Evolutionary conservation across 2,888 invertebrate genomes (phyloP).

Genomic region (Drosophila parthenogenetica): DNA sequence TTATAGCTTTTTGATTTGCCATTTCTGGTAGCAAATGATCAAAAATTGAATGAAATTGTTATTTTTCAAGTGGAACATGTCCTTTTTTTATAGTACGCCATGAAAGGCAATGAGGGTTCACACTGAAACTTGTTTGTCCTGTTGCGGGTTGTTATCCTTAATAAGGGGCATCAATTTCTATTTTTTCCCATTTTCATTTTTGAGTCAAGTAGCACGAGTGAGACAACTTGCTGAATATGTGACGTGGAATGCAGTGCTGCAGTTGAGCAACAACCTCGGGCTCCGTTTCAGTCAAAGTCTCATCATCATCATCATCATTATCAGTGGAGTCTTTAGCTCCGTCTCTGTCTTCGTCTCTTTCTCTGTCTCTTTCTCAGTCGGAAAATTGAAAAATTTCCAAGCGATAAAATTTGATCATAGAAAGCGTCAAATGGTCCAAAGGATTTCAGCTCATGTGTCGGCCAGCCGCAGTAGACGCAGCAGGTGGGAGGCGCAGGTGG

Average conservation of each 20-base stretch:
- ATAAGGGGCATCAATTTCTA: constrained; percentile 67
- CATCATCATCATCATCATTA: constrained; percentile 9
- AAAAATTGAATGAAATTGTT: constrained; percentile 82
- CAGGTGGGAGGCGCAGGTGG: constrained; percentile 22
- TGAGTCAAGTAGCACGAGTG: not conserved
- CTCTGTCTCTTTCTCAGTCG: constrained; percentile 8
- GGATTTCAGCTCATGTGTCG: constrained; percentile 26
- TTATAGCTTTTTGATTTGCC: constrained; percentile 82
- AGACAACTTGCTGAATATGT: constrained; percentile 11
- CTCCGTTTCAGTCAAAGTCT: not conserved
- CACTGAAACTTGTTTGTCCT: constrained; percentile 59
- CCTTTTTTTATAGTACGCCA: constrained; percentile 56
- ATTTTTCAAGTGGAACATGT: constrained; percentile 82
- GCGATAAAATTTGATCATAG: constrained; percentile 83
- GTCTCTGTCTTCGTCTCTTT: not conserved
- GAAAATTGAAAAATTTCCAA: constrained; percentile 85
- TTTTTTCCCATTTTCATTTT: not conserved
- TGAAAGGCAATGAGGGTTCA: constrained; percentile 23
- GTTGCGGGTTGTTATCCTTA: constrained; percentile 79
- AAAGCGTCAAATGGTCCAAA: constrained; percentile 45
- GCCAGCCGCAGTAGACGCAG: constrained; percentile 36
- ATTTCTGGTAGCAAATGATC: constrained; percentile 83
- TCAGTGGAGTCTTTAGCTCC: not conserved
- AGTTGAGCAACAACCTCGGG: constrained; percentile 8
- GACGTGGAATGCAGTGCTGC: constrained; percentile 45